Base-by-base conservation (phyloP, 2,888 invertebrate species). In the Spisula subtruncata region DNA sequence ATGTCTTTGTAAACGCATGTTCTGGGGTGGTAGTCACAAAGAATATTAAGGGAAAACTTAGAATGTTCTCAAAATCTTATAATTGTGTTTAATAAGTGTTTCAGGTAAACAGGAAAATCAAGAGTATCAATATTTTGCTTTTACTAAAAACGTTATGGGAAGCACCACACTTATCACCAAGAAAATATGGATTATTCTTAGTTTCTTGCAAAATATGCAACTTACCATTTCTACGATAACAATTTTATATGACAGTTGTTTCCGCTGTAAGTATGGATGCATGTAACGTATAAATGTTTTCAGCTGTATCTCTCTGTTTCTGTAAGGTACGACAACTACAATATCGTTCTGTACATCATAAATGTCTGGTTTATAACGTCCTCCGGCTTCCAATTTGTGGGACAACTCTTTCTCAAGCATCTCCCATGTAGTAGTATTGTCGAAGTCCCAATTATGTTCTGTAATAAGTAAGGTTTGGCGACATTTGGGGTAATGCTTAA, bases 221-320 rank as follows among this genome's bases (percentile, higher is more conserved):
- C 60, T 20, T 82, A 82, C 82, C 82, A 56, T 56, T 82, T 82
- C 82, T 25, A 82, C 51, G 5, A 82, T n/a, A 35, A 56, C 54
- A 32, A 82, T 82, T 56, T 35, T 20, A 14, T 82, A 82, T 18
- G 54, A 10, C 1, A 82, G 29, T 32, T 35, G 18, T 35, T 82
- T 54, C 10, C 56, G 32, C 18, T 82, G 82, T 60, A 82, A 82
- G 35, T 54, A 82, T 56, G 56, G 56, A 82, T 82, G 82, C 56
- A 82, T 82, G 20, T 56, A 56, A 20, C 16, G 18, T 0, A 82
- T 54, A 56, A 82, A 82, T 56, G 35, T 51, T 82, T 82, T 82
- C 5, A 82, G 82, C 20, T 82, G 48, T 18, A 32, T 14, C 32
- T 60, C 82, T 35, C 82, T 82, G 82, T 82, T 60, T 35, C 82